Percentiles rank a stretch among this genome's conserved stretches.
Conservation (phyloP, 2,888 invertebrate species). For the Eupithecia inturbata region DNA sequence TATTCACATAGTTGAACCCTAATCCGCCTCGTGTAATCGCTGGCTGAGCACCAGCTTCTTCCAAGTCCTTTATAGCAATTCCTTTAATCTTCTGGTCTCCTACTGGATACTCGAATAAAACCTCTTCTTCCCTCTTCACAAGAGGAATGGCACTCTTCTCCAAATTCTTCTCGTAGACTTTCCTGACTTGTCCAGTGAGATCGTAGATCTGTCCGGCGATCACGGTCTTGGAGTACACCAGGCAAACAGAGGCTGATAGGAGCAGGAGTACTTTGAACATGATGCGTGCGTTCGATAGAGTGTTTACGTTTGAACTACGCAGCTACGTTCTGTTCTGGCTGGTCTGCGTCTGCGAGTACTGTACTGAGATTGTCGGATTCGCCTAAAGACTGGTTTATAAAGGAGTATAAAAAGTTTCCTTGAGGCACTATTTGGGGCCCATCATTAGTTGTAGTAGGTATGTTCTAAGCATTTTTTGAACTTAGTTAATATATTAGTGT, state of each 20-base stretch:
- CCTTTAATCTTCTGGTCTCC: constrained; percentile 73
- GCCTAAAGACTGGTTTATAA: constrained; percentile 24
- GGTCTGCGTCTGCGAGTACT: background rate
- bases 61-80: constrained; percentile 72
- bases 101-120: constrained; percentile 61
- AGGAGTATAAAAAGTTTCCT: constrained; percentile 7
- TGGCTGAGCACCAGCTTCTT: constrained; percentile 69
- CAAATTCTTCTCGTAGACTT: constrained; percentile 60
- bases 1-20: constrained; percentile 68
- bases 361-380: constrained; percentile 19
- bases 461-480: background rate
- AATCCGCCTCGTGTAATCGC: constrained; percentile 74
- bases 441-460: background rate
- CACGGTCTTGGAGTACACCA: constrained; percentile 59
- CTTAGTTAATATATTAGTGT: too few relatives aligned
- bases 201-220: constrained; percentile 68
- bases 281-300: constrained; percentile 35
- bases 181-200: constrained; percentile 58
- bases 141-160: constrained; percentile 60
- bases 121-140: constrained; percentile 63
- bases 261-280: constrained; percentile 58
- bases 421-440: background rate
- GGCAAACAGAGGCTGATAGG: constrained; percentile 47
- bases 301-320: constrained; percentile 24
- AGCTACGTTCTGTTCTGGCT: too few relatives aligned